Conservation (phyloP, 2,888 invertebrate species). For the Aphidoletes aphidimyza region DNA sequence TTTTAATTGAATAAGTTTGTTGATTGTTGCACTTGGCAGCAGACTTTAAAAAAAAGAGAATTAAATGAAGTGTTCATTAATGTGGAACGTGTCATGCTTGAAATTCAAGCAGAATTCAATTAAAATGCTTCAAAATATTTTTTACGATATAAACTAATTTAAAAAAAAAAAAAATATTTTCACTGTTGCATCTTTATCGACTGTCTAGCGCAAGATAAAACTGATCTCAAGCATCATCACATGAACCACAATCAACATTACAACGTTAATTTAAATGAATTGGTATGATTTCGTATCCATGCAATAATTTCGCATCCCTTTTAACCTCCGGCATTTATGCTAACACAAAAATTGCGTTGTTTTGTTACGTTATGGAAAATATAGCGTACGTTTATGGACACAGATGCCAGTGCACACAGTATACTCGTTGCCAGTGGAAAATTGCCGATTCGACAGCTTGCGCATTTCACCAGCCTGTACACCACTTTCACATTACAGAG, state of each 20-base stretch:
- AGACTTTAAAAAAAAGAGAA: neutral
- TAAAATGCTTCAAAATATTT: neutral
- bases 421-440: neutral
- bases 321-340: neutral
- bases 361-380: neutral
- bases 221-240: neutral
- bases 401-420: neutral
- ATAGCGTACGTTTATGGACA: neutral
- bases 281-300: constrained; percentile 7
- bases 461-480: neutral
- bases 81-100: constrained; percentile 3
- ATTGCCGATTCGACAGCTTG: constrained; percentile 5
- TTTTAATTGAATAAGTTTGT: constrained; percentile 40
- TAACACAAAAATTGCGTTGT: neutral
- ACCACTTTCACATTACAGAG: neutral
- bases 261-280: constrained; percentile 21
- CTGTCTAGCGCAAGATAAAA: neutral
- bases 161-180: too few species aligned
- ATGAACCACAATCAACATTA: neutral
- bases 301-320: neutral
- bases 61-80: neutral
- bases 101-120: neutral
- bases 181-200: neutral
- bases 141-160: too few species aligned
- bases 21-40: neutral